Conservation (phyloP, 1,140 invertebrate species). For the Melanaphis sacchari region DNA sequence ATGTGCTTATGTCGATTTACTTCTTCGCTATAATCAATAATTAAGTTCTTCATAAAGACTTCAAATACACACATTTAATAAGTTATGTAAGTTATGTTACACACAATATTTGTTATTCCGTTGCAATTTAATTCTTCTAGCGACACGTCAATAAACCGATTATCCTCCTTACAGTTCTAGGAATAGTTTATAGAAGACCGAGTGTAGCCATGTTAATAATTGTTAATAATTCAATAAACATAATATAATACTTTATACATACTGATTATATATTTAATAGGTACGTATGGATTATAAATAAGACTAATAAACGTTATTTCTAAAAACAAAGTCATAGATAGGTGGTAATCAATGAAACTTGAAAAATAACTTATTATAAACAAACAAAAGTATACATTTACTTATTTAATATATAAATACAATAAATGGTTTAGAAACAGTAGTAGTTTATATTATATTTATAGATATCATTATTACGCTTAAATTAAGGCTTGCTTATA, state of each 20-base stretch:
- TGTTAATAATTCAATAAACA: not conserved
- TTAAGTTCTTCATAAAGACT: not conserved
- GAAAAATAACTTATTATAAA: not conserved
- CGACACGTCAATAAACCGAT: not conserved
- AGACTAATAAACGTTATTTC: not conserved
- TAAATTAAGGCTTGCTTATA: not conserved
- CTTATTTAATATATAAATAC: not conserved
- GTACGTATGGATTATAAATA: not conserved
- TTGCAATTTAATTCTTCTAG: not conserved
- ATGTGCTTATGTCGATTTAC: not conserved
- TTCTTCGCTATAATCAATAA: not conserved
- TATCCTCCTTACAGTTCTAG: not conserved
- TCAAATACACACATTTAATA: not conserved
- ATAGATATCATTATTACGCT: not conserved
- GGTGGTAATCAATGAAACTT: not conserved
- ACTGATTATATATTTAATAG: not conserved
- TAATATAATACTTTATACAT: not conserved
- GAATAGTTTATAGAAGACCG: not conserved
- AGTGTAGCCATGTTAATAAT: not conserved
- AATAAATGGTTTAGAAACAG: not conserved
- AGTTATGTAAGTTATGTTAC: too few relatives aligned
- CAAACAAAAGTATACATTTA: not conserved
- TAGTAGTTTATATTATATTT: not conserved
- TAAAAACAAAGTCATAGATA: not conserved
- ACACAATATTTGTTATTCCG: not conserved